phyloP scores from a whole-genome alignment of 2,888 invertebrate species.

The Eupithecia exiguata region DNA sequence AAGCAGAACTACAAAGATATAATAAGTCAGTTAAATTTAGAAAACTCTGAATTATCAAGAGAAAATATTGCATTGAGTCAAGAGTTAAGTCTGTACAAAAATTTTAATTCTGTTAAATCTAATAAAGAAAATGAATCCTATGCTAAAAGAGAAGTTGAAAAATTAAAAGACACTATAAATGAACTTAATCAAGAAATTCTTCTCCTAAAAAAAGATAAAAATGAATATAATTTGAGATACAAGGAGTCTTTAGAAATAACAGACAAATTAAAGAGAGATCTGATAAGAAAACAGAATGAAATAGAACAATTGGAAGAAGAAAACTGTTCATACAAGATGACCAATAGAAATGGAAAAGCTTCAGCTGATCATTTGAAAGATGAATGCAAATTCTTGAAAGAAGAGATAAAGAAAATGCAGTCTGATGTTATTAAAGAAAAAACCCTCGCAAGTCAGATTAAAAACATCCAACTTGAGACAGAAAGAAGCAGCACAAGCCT shows the following conservation, averaged over 20 bases:
- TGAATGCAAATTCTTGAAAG: slow-evolving; percentile 74
- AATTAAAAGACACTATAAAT: slow-evolving; percentile 65
- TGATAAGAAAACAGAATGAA: slow-evolving; percentile 72
- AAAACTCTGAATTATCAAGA: slow-evolving; percentile 75
- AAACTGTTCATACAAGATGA: slow-evolving; percentile 77
- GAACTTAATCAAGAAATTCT: slow-evolving; percentile 65
- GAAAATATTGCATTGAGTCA: slow-evolving; percentile 75
- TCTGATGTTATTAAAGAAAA: slow-evolving; percentile 78
- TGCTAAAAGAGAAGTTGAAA: slow-evolving; percentile 60
- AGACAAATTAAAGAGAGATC: slow-evolving; percentile 74
- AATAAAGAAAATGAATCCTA: slow-evolving; percentile 56
- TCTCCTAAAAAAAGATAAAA: slow-evolving; percentile 70
- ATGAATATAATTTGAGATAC: slow-evolving; percentile 70
- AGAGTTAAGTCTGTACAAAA: slow-evolving; percentile 69
- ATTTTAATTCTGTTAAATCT: slow-evolving; percentile 55
- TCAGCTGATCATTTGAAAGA: slow-evolving; percentile 74
- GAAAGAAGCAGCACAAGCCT: slow-evolving; percentile 88
- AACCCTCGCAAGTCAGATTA: slow-evolving; percentile 80
- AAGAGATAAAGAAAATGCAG: slow-evolving; percentile 77
- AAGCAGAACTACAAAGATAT: slow-evolving; percentile 74
- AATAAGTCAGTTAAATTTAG: slow-evolving; percentile 73
- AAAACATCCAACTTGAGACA: slow-evolving; percentile 90
- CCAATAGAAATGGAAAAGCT: slow-evolving; percentile 72
- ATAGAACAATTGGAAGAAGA: slow-evolving; percentile 75
- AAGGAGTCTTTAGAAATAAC: slow-evolving; percentile 68